Evolutionary conservation across 2,888 invertebrate genomes (phyloP).

Genomic region (Celastrina argiolus): DNA sequence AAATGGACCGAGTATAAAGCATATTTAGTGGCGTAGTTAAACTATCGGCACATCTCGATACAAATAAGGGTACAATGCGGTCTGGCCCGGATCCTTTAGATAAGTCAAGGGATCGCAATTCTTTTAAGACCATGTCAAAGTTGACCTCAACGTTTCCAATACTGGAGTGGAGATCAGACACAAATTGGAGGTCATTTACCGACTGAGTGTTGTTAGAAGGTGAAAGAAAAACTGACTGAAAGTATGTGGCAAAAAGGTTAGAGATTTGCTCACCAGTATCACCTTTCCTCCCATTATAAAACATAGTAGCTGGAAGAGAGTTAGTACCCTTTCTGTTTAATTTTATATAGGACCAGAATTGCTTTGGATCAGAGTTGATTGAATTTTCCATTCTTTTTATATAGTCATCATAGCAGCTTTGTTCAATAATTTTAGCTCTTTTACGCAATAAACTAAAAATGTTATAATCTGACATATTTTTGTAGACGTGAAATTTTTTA

Average conservation of each 20-base stretch:
- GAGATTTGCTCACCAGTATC: conserved; percentile 31
- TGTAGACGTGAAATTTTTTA: too few relatives aligned
- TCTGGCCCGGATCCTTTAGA: conserved; percentile 5
- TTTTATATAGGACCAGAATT: too few relatives aligned
- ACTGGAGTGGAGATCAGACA: neutral
- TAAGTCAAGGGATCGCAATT: neutral
- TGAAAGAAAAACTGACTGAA: neutral
- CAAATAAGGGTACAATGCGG: neutral
- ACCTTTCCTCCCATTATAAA: too few relatives aligned
- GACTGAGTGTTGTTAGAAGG: neutral
- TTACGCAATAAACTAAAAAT: too few relatives aligned
- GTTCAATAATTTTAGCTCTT: too few relatives aligned
- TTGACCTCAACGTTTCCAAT: neutral
- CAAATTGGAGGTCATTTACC: neutral
- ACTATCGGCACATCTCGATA: neutral
- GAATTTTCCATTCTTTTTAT: too few relatives aligned
- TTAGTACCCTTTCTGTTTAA: too few relatives aligned
- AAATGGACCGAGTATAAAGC: neutral
- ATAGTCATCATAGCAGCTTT: too few relatives aligned
- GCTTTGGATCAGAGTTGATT: too few relatives aligned
- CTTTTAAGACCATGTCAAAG: neutral
- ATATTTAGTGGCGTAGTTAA: neutral
- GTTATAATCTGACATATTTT: too few relatives aligned
- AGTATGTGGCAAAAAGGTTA: conserved; percentile 29
- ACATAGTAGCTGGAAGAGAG: too few relatives aligned